Percentiles rank a stretch among this genome's conserved stretches.
Conservation (phyloP, 2,888 invertebrate species). For the Drosophila gaucha region DNA sequence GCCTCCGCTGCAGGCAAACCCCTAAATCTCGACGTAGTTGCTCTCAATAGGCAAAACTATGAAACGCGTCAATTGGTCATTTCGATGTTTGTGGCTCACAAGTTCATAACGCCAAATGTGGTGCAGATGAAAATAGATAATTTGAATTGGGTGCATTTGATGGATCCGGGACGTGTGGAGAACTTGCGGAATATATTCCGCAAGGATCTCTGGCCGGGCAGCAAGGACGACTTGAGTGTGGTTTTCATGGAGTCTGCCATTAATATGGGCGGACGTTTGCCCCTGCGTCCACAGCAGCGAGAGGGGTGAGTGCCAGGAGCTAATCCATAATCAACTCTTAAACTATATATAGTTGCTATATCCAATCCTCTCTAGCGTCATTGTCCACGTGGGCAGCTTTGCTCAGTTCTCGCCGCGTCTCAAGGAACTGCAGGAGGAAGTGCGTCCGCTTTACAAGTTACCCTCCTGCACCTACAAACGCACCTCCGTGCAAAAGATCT, state of each 20-base stretch:
- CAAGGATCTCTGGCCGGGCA: conserved; percentile 91
- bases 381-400: conserved; percentile 92
- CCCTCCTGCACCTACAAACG: conserved; percentile 93
- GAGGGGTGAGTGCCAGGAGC: conserved; percentile 88
- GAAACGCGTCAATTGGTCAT: conserved; percentile 89
- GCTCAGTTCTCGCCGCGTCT: conserved; percentile 88
- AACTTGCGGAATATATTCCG: conserved; percentile 91
- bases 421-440: conserved; percentile 88
- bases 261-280: conserved; percentile 92
- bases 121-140: conserved; percentile 95
- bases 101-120: conserved; percentile 90
- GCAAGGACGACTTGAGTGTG: conserved; percentile 90
- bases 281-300: conserved; percentile 92
- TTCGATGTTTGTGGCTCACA: conserved; percentile 88
- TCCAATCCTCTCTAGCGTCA: conserved; percentile 86
- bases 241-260: conserved; percentile 94
- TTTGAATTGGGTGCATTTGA: conserved; percentile 94
- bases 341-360: too few species aligned
- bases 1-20: conserved; percentile 86
- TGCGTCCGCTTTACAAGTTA: conserved; percentile 91
- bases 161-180: conserved; percentile 90
- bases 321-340: background rate
- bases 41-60: conserved; percentile 91
- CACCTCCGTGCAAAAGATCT: conserved; percentile 93
- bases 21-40: conserved; percentile 90